Percentiles rank a stretch among this genome's conserved stretches.
phyloP scores from a whole-genome alignment of 23 tunicate species.

The Phallusia fumigata region DNA sequence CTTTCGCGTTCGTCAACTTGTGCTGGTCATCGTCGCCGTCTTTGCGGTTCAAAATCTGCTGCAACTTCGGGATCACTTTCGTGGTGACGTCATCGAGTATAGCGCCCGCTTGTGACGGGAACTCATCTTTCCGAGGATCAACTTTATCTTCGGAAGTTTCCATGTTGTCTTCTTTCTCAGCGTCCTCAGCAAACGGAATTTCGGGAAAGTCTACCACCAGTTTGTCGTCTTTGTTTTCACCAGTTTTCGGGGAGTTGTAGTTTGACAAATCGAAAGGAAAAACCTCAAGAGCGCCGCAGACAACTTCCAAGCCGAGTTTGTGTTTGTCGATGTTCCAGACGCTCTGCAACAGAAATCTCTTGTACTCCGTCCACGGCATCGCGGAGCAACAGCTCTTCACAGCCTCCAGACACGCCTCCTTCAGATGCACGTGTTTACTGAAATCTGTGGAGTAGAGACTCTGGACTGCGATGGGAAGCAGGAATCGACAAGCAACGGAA shows the following conservation, averaged over 20 bases:
- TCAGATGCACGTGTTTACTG: conserved; percentile 26
- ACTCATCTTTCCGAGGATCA: conserved; percentile 9
- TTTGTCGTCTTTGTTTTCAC: background rate
- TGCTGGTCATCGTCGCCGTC: conserved; percentile 39
- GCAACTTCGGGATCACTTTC: conserved; percentile 46
- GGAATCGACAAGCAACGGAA: conserved; percentile 34
- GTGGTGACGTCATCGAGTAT: conserved; percentile 19
- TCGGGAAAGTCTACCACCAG: conserved; percentile 6
- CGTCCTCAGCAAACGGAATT: background rate
- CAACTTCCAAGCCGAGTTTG: conserved; percentile 31
- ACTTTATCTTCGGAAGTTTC: background rate
- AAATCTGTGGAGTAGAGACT: conserved; percentile 47
- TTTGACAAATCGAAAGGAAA: conserved; percentile 72
- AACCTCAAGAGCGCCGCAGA: conserved; percentile 49
- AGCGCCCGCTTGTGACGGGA: background rate
- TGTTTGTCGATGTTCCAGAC: conserved; percentile 26
- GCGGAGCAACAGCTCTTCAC: conserved; percentile 42
- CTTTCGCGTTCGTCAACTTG: conserved; percentile 41
- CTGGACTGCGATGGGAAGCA: conserved; percentile 72
- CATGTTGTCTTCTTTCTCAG: background rate
- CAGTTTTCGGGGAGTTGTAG: background rate
- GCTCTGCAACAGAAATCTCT: conserved; percentile 37
- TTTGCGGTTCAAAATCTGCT: conserved; percentile 29
- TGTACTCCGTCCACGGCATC: conserved; percentile 71
- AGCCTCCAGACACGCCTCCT: conserved; percentile 71